These are phyloP conservation scores for Lordiphosa andalusiaca DNA, from an alignment of 2,888 invertebrate species.

Conservation along the genomic window DNA sequence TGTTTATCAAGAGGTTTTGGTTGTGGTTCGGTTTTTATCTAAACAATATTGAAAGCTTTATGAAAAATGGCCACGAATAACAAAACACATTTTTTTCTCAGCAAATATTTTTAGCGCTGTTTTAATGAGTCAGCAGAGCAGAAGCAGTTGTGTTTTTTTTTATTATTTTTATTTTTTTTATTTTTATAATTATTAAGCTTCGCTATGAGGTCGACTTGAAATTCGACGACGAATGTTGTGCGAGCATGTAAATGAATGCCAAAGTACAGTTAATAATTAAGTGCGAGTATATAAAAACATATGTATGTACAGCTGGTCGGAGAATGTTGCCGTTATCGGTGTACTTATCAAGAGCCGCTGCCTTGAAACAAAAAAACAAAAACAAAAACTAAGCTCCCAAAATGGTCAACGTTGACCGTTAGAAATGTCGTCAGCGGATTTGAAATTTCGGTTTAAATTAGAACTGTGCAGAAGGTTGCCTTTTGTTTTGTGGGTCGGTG, in stretches of 20 bases:
- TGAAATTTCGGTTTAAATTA: slow-evolving; percentile 29
- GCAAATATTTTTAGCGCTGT: slow-evolving; percentile 39
- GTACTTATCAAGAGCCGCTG: slow-evolving; percentile 7
- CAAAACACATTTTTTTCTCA: slow-evolving; percentile 18
- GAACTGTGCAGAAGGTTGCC: slow-evolving; percentile 1
- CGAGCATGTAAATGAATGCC: slow-evolving; percentile 5
- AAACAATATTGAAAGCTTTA: slow-evolving; percentile 23
- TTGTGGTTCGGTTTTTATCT: no score
- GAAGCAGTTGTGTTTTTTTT: slow-evolving; percentile 25
- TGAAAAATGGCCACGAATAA: slow-evolving; percentile 29
- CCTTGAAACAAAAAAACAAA: slow-evolving; percentile 3
- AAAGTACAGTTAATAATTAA: slow-evolving; percentile 31
- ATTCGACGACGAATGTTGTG: slow-evolving; percentile 38
- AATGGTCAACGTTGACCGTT: slow-evolving; percentile 14
- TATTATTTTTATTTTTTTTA: slow-evolving; percentile 9
- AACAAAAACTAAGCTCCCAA: slow-evolving; percentile 6
- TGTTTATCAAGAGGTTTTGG: no score
- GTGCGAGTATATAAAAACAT: slow-evolving; percentile 13
- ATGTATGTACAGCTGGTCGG: neutral
- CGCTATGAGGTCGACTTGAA: slow-evolving; percentile 53
- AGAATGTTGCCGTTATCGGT: slow-evolving; percentile 1
- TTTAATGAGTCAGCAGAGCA: slow-evolving; percentile 62
- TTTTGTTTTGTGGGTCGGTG: slow-evolving; percentile 49
- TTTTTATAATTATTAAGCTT: slow-evolving; percentile 27
- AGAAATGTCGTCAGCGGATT: slow-evolving; percentile 23